Evolutionary conservation across 2,888 invertebrate genomes (phyloP).

Genomic region (Leucania comma): DNA sequence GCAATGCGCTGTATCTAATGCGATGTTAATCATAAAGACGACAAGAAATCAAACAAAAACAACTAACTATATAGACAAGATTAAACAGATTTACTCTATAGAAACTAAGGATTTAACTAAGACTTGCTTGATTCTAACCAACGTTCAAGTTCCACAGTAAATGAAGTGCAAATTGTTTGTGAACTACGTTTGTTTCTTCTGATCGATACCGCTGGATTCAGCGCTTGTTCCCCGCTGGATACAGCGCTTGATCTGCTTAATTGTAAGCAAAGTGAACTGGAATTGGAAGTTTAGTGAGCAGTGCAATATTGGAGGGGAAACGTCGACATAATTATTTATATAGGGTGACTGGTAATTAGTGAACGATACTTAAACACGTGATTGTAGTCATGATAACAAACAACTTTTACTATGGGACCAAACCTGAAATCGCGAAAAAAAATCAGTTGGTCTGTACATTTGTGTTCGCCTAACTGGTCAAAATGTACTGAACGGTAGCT

Average conservation of each 20-base stretch:
- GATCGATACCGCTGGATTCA: slow-evolving; percentile 45
- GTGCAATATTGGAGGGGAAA: background rate
- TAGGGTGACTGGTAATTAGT: too few relatives aligned
- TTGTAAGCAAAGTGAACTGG: slow-evolving; percentile 25
- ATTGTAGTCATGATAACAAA: too few relatives aligned
- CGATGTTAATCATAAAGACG: slow-evolving; percentile 26
- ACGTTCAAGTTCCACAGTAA: slow-evolving; percentile 60
- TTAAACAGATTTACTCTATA: slow-evolving; percentile 58
- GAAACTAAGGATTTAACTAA: slow-evolving; percentile 42
- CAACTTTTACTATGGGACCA: too few relatives aligned
- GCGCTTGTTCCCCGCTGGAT: slow-evolving; percentile 34
- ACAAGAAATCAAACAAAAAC: slow-evolving; percentile 36
- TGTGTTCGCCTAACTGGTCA: too few relatives aligned
- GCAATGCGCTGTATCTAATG: background rate
- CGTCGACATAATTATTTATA: background rate
- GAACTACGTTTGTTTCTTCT: slow-evolving; percentile 65
- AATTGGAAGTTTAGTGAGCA: slow-evolving; percentile 18
- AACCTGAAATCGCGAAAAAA: too few relatives aligned
- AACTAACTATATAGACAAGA: slow-evolving; percentile 38
- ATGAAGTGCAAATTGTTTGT: slow-evolving; percentile 71
- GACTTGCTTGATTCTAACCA: slow-evolving; percentile 47
- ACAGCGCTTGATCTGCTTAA: slow-evolving; percentile 45
- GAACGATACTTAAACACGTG: too few relatives aligned
- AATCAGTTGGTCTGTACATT: too few relatives aligned
- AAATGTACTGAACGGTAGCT: too few relatives aligned